Percentiles rank a stretch among this genome's conserved stretches.
These are phyloP conservation scores for Xanthia icteritia DNA, from an alignment of 2,888 invertebrate species.

Conservation along the genomic window DNA sequence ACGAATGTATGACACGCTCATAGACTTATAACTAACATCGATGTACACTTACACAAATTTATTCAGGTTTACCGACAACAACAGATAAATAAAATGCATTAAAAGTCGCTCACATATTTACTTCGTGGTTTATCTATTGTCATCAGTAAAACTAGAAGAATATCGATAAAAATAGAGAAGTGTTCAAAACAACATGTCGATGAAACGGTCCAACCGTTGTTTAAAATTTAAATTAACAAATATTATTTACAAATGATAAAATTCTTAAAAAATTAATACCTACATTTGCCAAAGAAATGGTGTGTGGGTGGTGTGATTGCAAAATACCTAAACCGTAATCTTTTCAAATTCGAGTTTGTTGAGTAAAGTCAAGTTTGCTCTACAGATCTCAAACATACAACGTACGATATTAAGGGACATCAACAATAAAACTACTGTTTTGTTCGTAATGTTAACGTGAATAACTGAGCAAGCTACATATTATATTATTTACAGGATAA, in stretches of 20 bases:
- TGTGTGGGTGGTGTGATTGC: slow-evolving; percentile 1
- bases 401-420: not conserved
- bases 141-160: slow-evolving; percentile 18
- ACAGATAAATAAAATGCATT: slow-evolving; percentile 32
- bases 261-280: slow-evolving; percentile 1
- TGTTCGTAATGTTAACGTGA: slow-evolving; percentile 1
- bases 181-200: slow-evolving; percentile 40
- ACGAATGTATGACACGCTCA: slow-evolving; percentile 31
- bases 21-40: slow-evolving; percentile 39
- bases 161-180: slow-evolving; percentile 31
- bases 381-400: slow-evolving; percentile 7
- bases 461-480: slow-evolving; percentile 7
- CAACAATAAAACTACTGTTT: not conserved
- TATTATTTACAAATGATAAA: slow-evolving; percentile 50
- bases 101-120: not conserved
- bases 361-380: not conserved
- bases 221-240: slow-evolving; percentile 25
- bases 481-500: not conserved
- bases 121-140: not conserved
- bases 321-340: slow-evolving; percentile 2
- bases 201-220: slow-evolving; percentile 48
- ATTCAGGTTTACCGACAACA: slow-evolving; percentile 29
- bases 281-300: slow-evolving; percentile 60
- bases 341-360: slow-evolving; percentile 2
- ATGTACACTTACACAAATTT: slow-evolving; percentile 35